phyloP scores from a whole-genome alignment of 2,113 vertebrate genomes.

The Dipodomys stephensi region DNA sequence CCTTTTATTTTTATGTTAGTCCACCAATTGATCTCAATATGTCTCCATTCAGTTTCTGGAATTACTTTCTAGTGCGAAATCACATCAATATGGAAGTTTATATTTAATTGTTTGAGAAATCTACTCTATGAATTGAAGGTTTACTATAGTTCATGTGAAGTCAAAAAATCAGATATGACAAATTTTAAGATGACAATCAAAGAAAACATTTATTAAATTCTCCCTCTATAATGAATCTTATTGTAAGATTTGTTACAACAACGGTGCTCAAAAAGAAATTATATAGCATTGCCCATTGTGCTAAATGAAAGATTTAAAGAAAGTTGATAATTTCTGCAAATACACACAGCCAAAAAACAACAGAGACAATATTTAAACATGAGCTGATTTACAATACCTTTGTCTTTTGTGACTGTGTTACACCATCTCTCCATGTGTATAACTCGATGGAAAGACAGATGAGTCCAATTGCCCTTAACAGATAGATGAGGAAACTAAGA shows the following conservation, averaged over 20 bases:
- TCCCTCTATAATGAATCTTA: background rate
- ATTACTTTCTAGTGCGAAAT: conserved; percentile 1
- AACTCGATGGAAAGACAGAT: background rate
- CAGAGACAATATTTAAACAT: background rate
- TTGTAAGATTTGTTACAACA: background rate
- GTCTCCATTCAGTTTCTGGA: conserved; percentile 1
- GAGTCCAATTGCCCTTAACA: background rate
- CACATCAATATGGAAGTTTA: background rate
- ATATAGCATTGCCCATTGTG: background rate
- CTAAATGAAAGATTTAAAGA: background rate
- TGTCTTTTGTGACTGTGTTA: background rate
- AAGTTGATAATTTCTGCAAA: background rate
- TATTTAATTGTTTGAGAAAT: conserved; percentile 1
- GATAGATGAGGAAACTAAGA: background rate
- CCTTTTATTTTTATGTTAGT: background rate
- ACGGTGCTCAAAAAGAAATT: background rate
- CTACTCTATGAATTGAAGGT: background rate
- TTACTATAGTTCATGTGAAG: background rate
- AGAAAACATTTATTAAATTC: background rate
- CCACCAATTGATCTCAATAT: background rate
- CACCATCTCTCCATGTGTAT: background rate
- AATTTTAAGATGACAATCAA: background rate
- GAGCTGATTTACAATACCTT: background rate
- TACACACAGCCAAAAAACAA: background rate
- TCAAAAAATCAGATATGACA: background rate